phyloP scores from a whole-genome alignment of 2,797 vertebrate genomes.

The Hydrolagus colliei region DNA sequence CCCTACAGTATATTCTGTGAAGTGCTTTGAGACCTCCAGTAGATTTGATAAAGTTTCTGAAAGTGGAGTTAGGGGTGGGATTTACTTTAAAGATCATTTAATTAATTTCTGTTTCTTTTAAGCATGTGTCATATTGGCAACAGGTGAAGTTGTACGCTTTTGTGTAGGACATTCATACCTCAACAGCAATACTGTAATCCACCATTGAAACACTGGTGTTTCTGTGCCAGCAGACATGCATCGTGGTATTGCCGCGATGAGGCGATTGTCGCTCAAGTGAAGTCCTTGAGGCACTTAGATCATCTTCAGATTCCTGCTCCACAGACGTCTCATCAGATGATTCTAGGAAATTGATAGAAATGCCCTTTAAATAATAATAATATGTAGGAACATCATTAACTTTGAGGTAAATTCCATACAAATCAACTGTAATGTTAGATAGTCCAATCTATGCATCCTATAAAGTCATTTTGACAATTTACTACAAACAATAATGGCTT shows the following conservation, averaged over 20 bases:
- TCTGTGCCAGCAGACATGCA: slow-evolving; percentile 98
- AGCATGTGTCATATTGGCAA: slow-evolving; percentile 1
- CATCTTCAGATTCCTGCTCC: slow-evolving; percentile 92
- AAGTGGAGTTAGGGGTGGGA: background rate
- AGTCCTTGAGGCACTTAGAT: slow-evolving; percentile 72
- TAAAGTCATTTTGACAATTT: no score
- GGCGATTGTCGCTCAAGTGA: slow-evolving; percentile 77
- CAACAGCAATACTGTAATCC: slow-evolving; percentile 94
- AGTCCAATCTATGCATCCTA: no score
- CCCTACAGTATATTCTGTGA: no score
- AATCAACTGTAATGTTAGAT: background rate
- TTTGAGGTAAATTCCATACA: background rate
- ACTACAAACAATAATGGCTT: no score
- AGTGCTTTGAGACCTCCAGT: no score
- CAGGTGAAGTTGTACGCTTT: background rate
- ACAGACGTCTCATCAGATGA: slow-evolving; percentile 73
- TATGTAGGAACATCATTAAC: background rate
- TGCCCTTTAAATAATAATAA: slow-evolving; percentile 16
- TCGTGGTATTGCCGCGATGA: slow-evolving; percentile 95
- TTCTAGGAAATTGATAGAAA: slow-evolving; percentile 70
- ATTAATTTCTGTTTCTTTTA: background rate
- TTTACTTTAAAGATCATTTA: background rate
- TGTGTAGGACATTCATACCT: slow-evolving; percentile 65
- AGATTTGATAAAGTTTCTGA: background rate
- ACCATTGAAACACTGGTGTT: slow-evolving; percentile 97